Evolutionary conservation across 2,797 vertebrate genomes (phyloP).

Genomic region (Sebastes baramenuke): DNA sequence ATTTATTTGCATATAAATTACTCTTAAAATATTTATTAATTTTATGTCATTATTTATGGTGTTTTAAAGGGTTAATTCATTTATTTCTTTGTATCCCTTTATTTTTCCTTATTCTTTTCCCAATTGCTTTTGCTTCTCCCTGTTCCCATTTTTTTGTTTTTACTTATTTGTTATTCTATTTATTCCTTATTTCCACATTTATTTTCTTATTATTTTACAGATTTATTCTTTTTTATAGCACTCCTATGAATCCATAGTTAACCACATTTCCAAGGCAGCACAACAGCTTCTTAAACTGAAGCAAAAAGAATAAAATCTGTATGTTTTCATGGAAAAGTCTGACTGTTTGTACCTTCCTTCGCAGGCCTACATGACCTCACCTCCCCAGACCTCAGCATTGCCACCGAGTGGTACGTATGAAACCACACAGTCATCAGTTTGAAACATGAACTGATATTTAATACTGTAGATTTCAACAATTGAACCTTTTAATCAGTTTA

Average conservation of each 20-base stretch:
- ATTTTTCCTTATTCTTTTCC: neutral
- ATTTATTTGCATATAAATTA: neutral
- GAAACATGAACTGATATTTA: no score
- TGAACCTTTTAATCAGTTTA: neutral
- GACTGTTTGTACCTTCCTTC: neutral
- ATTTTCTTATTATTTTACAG: neutral
- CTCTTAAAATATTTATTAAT: neutral
- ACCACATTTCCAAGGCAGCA: no score
- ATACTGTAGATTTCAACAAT: neutral
- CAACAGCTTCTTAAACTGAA: neutral
- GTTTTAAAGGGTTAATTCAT: neutral
- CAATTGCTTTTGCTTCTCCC: no score
- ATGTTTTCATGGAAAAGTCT: fast-evolving
- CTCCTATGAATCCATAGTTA: no score
- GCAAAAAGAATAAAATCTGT: neutral
- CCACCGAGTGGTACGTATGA: constrained; percentile 89
- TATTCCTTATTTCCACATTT: neutral
- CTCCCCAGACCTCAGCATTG: constrained; percentile 91
- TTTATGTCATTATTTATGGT: neutral
- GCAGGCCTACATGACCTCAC: constrained; percentile 93
- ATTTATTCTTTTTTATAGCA: neutral
- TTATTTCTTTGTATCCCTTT: neutral
- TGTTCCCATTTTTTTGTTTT: neutral
- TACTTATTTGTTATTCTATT: neutral
- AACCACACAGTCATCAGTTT: neutral